phyloP scores from a whole-genome alignment of 2,113 vertebrate genomes.

The Heterotis niloticus region DNA sequence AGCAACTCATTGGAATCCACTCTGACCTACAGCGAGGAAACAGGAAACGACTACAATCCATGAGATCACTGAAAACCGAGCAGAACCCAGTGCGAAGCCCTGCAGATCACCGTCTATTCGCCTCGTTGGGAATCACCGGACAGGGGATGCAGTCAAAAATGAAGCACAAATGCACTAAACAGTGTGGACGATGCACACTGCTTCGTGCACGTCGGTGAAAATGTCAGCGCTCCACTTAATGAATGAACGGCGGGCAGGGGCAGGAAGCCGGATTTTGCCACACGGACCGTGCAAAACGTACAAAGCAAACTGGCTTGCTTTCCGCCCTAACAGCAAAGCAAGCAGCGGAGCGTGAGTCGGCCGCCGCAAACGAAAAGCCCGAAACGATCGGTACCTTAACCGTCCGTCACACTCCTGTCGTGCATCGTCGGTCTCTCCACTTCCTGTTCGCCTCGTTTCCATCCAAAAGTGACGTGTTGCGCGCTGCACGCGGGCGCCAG shows the following conservation, averaged over 20 bases:
- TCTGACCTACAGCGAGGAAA: too few relatives aligned
- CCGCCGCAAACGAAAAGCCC: background rate
- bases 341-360: background rate
- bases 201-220: background rate
- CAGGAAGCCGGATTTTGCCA: conserved; percentile 13
- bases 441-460: conserved; percentile 49
- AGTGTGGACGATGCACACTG: too few relatives aligned
- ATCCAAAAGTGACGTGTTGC: conserved; percentile 43
- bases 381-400: conserved; percentile 22
- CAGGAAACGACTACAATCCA: too few relatives aligned
- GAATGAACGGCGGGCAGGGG: background rate
- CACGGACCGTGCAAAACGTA: background rate
- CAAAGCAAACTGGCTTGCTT: too few relatives aligned
- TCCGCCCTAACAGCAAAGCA: background rate
- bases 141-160: too few relatives aligned
- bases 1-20: too few relatives aligned
- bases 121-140: too few relatives aligned
- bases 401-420: conserved; percentile 44
- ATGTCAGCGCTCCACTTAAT: background rate
- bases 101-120: too few relatives aligned
- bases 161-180: too few relatives aligned
- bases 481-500: background rate
- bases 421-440: conserved; percentile 54
- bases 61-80: too few relatives aligned
- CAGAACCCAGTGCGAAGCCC: too few relatives aligned